A percentile compares a stretch with the other conserved stretches of the same genome.
These are phyloP conservation scores for Odontothrips loti DNA, from an alignment of 2,888 invertebrate species.

Conservation along the genomic window DNA sequence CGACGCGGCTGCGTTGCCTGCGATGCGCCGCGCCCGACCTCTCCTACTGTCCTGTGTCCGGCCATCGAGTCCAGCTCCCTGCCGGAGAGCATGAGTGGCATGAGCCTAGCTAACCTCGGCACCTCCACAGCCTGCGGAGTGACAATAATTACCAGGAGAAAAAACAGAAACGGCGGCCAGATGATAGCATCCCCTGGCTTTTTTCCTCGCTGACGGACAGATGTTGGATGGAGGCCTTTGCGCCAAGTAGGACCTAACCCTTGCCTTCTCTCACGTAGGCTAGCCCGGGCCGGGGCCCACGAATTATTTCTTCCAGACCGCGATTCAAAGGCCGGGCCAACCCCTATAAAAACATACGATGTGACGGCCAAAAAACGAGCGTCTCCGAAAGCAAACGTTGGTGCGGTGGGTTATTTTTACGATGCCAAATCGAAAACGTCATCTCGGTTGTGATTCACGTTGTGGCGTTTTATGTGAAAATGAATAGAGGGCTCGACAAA, in stretches of 20 bases:
- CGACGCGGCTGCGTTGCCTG: neutral
- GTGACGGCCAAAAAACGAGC: too few species aligned
- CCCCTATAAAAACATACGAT: too few species aligned
- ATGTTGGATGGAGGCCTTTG: neutral
- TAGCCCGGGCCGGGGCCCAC: too few species aligned
- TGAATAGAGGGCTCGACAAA: neutral
- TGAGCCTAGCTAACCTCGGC: too few species aligned
- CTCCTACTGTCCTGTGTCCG: neutral
- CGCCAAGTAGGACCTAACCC: neutral
- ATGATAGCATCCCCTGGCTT: neutral
- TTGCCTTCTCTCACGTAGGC: too few species aligned
- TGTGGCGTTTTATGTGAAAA: too few species aligned
- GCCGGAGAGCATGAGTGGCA: neutral
- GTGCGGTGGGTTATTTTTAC: too few species aligned
- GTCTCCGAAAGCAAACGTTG: too few species aligned
- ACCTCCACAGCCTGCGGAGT: neutral
- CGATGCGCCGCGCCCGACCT: neutral
- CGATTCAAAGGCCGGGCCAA: too few species aligned
- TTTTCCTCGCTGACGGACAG: neutral
- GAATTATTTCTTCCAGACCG: too few species aligned
- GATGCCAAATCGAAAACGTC: too few species aligned
- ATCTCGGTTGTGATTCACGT: too few species aligned
- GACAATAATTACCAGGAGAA: slow-evolving; percentile 1
- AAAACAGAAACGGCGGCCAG: neutral
- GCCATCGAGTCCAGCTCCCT: neutral